Evolutionary conservation across 2,888 invertebrate species (phyloP).

Genomic region (Drosophila villosipedis): DNA sequence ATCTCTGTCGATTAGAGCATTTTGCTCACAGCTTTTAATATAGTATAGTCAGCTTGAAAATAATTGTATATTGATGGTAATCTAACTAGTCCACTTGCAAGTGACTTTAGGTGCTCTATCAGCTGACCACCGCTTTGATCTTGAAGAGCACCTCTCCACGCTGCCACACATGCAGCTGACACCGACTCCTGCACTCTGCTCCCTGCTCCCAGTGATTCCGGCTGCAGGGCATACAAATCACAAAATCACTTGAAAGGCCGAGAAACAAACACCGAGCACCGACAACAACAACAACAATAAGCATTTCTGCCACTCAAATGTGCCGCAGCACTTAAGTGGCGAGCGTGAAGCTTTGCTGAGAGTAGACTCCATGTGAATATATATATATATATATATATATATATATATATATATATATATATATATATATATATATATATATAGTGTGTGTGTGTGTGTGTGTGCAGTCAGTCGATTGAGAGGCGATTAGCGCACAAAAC

Average conservation of each 20-base stretch:
- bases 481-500: slow-evolving; percentile 78
- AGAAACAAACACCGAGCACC: slow-evolving; percentile 65
- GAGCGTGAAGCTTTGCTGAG: slow-evolving; percentile 40
- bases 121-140: slow-evolving; percentile 54
- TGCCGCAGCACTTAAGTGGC: slow-evolving; percentile 71
- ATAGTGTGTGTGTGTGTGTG: no score
- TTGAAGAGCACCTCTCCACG: slow-evolving; percentile 33
- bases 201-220: not conserved
- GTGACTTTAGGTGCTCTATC: slow-evolving; percentile 27
- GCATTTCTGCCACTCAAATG: slow-evolving; percentile 70
- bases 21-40: not conserved
- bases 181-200: not conserved
- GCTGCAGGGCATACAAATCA: slow-evolving; percentile 57
- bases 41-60: no score
- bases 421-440: no score
- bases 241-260: slow-evolving; percentile 57
- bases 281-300: slow-evolving; percentile 39
- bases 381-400: no score
- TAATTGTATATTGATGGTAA: not conserved
- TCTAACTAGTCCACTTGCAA: slow-evolving; percentile 1
- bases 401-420: no score
- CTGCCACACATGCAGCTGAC: slow-evolving; percentile 9
- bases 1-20: not conserved
- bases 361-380: not conserved
- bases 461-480: slow-evolving; percentile 67